phyloP scores from a whole-genome alignment of 1,140 invertebrate genomes.

The Drosophila ficusphila region DNA sequence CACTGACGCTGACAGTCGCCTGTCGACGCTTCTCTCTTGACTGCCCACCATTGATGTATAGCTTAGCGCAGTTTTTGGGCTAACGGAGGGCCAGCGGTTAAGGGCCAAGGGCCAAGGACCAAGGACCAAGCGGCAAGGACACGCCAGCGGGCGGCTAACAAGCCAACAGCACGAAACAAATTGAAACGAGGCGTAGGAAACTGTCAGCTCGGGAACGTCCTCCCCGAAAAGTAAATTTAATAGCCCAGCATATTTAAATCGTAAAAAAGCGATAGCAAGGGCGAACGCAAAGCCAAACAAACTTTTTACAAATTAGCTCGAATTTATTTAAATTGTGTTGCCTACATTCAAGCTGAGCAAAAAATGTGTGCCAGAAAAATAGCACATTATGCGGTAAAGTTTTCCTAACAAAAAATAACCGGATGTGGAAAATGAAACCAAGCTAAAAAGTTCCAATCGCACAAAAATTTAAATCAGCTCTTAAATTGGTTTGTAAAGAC shows the following conservation, averaged over 20 bases:
- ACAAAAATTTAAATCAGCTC: neutral
- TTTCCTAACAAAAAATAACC: neutral
- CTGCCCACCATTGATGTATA: constrained; percentile 70
- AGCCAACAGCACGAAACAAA: constrained; percentile 68
- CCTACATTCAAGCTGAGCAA: constrained; percentile 29
- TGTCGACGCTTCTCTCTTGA: constrained; percentile 36
- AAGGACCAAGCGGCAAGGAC: constrained; percentile 26
- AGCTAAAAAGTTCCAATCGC: neutral
- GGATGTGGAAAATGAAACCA: neutral
- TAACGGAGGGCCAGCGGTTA: constrained; percentile 8
- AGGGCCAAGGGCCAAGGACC: constrained; percentile 6
- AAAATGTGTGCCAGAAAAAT: constrained; percentile 44
- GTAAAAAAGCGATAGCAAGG: constrained; percentile 42
- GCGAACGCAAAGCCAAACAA: constrained; percentile 41
- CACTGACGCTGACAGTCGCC: constrained; percentile 58
- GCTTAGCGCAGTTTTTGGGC: constrained; percentile 28
- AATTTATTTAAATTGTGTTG: constrained; percentile 77
- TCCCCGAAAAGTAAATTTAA: constrained; percentile 53
- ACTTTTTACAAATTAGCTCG: constrained; percentile 75
- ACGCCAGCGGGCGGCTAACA: constrained; percentile 70
- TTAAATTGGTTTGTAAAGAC: no score
- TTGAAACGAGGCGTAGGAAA: constrained; percentile 65
- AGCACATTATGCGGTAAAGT: constrained; percentile 20
- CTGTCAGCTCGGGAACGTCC: constrained; percentile 41
- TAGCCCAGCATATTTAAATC: constrained; percentile 76